phyloP scores from a whole-genome alignment of 2,888 invertebrate genomes.

The Pseudococcus jackbeardsleyi region DNA sequence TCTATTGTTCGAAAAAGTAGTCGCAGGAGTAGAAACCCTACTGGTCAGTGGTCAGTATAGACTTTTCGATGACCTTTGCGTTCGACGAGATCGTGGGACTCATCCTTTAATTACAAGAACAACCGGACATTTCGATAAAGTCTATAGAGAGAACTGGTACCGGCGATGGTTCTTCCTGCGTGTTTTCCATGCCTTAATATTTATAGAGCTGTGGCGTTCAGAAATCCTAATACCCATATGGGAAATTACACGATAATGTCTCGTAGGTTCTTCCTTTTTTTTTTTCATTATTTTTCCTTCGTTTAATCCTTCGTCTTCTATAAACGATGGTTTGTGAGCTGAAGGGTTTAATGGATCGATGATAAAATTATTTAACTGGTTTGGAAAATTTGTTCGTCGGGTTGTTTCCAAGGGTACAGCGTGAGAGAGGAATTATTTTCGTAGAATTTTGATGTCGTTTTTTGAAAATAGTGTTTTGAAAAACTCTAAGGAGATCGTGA shows the following conservation, averaged over 20 bases:
- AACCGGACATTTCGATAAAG: slow-evolving; percentile 61
- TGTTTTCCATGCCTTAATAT: background rate
- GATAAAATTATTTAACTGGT: slow-evolving; percentile 5
- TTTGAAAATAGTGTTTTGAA: no score
- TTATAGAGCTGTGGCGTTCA: background rate
- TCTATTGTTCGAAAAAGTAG: slow-evolving; percentile 49
- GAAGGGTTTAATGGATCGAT: slow-evolving; percentile 41
- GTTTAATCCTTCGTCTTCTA: background rate
- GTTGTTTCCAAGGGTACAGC: background rate
- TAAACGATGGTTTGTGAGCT: background rate
- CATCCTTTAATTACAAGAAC: slow-evolving; percentile 64
- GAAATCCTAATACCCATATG: background rate
- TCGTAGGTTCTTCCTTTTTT: slow-evolving; percentile 5
- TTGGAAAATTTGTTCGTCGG: background rate
- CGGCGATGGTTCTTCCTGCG: slow-evolving; percentile 1
- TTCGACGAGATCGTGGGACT: slow-evolving; percentile 65
- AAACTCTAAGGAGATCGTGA: no score
- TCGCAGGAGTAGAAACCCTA: slow-evolving; percentile 46
- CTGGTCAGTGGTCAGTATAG: slow-evolving; percentile 63
- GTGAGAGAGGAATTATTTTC: background rate
- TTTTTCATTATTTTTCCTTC: no score
- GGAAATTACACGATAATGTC: background rate
- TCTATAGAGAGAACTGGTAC: slow-evolving; percentile 53
- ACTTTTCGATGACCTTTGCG: slow-evolving; percentile 64
- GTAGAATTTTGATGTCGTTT: background rate